Evolutionary conservation across 2,113 vertebrate genomes (phyloP), one percentile per base, ranked within the genome.

Genomic region (Pandion haliaetus): DNA sequence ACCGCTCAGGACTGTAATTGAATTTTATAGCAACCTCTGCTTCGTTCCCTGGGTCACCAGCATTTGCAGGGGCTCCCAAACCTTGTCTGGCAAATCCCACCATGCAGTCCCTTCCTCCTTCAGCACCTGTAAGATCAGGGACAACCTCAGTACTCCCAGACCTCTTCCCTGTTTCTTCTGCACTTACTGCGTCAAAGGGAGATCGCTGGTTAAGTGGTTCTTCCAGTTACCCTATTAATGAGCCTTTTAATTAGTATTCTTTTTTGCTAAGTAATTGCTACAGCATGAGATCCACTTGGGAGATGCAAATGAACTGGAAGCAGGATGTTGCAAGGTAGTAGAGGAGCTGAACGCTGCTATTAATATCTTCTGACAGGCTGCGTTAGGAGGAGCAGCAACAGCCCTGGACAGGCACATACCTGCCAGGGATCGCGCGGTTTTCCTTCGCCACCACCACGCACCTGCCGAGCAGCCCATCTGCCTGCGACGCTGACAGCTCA

Each of bases 241-340:
- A 97, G 88, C 70, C 92, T 94, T 89, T 95, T 95, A 95, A 93
- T 97, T 89, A 89, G 36, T 29, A 66, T 38, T 28, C 12, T 82
- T 70, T 80, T 52, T 40, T 63, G 36, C 84, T 80, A 78, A 94
- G 71, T 81, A 87, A 93, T 97, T 90, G 78, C 89, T 73, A 24
- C 54, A 28, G 77, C 14, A 0, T 31, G 34, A 63, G 87, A 40
- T n/a, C 71, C 59, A 5, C 88, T 38, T 6, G 90, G 82, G 88
- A 86, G 83, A 90, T 45, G 82, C 89, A 88, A 62, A 55, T n/a
- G 65, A 76, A 40, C 31, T 81, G 83, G 85, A 38, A 82, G 87
- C 44, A 52, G 71, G 71, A 66, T 14, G 77, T 10, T 49, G 24
- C 3, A 3, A 42, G 58, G 93, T 8, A 10, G 24, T 0, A 10